Percentiles rank a stretch among this genome's conserved stretches.
Evolutionary conservation across 1,140 invertebrate genomes (phyloP).

Genomic region (Pseudomyrmex dendroicus): DNA sequence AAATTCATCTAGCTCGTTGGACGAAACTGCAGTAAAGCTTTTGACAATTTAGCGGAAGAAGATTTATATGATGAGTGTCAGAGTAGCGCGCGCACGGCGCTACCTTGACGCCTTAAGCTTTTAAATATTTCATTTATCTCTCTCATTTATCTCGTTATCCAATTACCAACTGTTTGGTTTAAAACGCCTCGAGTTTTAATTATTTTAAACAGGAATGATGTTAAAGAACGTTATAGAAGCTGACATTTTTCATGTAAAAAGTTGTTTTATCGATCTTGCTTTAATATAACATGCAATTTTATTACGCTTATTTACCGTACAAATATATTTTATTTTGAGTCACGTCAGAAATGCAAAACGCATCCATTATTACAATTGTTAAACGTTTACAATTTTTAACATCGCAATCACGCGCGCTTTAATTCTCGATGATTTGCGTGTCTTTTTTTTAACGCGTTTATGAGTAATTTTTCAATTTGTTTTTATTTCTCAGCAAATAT

Average conservation of each 20-base stretch:
- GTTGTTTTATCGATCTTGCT: neutral
- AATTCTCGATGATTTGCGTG: neutral
- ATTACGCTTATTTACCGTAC: too few species aligned
- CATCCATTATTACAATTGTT: too few species aligned
- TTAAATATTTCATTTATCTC: slow-evolving; percentile 55
- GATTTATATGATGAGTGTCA: slow-evolving; percentile 36
- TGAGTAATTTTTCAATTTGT: slow-evolving; percentile 68
- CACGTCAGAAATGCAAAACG: too few species aligned
- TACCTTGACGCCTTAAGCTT: slow-evolving; percentile 33
- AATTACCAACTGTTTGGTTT: neutral
- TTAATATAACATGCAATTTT: too few species aligned
- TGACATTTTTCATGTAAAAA: too few species aligned
- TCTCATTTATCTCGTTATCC: neutral
- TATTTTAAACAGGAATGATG: neutral
- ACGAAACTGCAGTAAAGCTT: slow-evolving; percentile 56
- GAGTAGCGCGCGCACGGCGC: neutral
- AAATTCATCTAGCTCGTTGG: slow-evolving; percentile 53
- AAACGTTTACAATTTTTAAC: too few species aligned
- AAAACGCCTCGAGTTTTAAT: neutral
- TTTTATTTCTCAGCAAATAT: slow-evolving; percentile 22
- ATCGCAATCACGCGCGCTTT: neutral
- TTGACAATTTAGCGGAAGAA: slow-evolving; percentile 57
- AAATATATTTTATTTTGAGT: too few species aligned
- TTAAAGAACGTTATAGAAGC: too few species aligned
- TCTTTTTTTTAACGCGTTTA: neutral